Evolutionary conservation across 1,140 invertebrate genomes (phyloP).

Genomic region (Glomeris maerens): DNA sequence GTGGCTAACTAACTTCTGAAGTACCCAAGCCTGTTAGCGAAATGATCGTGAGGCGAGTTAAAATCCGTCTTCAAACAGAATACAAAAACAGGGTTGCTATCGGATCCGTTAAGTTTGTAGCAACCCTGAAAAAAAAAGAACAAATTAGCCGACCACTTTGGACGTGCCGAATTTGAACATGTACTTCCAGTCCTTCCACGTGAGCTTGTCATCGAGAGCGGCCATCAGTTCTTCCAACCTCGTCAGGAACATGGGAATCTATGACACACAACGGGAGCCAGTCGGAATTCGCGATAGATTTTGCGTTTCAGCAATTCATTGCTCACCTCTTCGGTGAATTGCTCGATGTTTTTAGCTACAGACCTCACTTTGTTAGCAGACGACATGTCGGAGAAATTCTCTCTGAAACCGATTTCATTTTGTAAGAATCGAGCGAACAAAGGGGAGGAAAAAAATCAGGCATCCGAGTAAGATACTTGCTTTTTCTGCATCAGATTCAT

Average conservation of each 20-base stretch:
- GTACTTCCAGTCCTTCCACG: constrained; percentile 53
- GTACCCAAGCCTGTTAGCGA: constrained; percentile 35
- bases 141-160: constrained; percentile 41
- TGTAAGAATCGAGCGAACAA: not conserved
- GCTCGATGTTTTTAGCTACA: constrained; percentile 43
- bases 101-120: too few species aligned
- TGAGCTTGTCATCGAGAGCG: constrained; percentile 45
- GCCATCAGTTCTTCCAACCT: constrained; percentile 44
- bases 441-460: constrained; percentile 1
- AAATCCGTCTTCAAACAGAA: too few species aligned
- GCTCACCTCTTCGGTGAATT: constrained; percentile 42
- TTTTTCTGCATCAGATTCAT: constrained; percentile 32
- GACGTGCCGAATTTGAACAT: constrained; percentile 51
- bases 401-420: constrained; percentile 26
- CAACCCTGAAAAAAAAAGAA: too few species aligned
- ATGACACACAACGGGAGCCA: too few species aligned
- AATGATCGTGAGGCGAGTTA: not conserved
- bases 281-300: constrained; percentile 29
- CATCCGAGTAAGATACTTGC: constrained; percentile 23
- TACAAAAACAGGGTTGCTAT: too few species aligned
- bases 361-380: constrained; percentile 41
- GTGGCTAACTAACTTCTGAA: constrained; percentile 39
- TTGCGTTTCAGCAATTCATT: not conserved
- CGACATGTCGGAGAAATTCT: constrained; percentile 43
- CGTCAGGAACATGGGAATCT: constrained; percentile 41